phyloP scores from a whole-genome alignment of 2,888 invertebrate species.

The Polymixis lichenea region DNA sequence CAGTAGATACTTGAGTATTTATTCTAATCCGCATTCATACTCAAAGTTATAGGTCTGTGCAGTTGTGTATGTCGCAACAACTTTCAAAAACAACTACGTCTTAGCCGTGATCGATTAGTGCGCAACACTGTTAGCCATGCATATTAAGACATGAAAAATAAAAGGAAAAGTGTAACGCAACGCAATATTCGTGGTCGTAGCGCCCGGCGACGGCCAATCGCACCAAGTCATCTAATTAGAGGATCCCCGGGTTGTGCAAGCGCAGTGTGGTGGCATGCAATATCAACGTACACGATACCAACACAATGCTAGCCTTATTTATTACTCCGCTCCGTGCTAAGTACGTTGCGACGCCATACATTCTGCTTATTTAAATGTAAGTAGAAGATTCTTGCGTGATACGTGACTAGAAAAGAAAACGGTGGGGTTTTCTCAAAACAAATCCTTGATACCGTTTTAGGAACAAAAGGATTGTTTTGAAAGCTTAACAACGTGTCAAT shows the following conservation, averaged over 20 bases:
- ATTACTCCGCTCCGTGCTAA: slow-evolving; percentile 67
- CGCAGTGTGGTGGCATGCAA: slow-evolving; percentile 64
- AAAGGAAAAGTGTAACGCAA: slow-evolving; percentile 69
- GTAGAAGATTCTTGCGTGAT: slow-evolving; percentile 49
- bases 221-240: slow-evolving; percentile 82
- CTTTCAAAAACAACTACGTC: slow-evolving; percentile 57
- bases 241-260: slow-evolving; percentile 73
- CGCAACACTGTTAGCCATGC: slow-evolving; percentile 57
- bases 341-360: slow-evolving; percentile 60
- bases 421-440: slow-evolving; percentile 34
- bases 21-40: slow-evolving; percentile 46
- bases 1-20: slow-evolving; percentile 32
- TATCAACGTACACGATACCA: slow-evolving; percentile 52
- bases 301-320: slow-evolving; percentile 65
- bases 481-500: slow-evolving; percentile 6
- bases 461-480: slow-evolving; percentile 23
- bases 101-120: slow-evolving; percentile 64
- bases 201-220: slow-evolving; percentile 75
- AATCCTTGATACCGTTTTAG: slow-evolving; percentile 40
- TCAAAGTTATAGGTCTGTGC: slow-evolving; percentile 23
- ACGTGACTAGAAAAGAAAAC: slow-evolving; percentile 56
- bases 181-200: slow-evolving; percentile 73
- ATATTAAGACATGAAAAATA: slow-evolving; percentile 66
- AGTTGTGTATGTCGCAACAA: slow-evolving; percentile 50
- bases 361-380: slow-evolving; percentile 57